These are phyloP conservation scores for Polylopha cassiicola DNA, from an alignment of 2,888 invertebrate genomes.

Conservation along the genomic window DNA sequence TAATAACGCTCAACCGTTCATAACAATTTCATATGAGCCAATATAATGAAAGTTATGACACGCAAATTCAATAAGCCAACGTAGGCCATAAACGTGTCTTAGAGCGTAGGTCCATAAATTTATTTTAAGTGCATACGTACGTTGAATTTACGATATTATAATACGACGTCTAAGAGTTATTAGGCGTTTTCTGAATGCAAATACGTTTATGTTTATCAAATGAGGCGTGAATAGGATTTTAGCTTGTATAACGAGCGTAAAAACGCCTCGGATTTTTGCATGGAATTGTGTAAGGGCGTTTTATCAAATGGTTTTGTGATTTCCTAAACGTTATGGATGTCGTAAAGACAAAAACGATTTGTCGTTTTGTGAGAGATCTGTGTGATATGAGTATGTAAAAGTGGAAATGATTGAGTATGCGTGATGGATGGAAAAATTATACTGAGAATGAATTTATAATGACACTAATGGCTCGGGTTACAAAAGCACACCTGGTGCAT, in stretches of 20 bases:
- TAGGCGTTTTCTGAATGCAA: slow-evolving; percentile 33
- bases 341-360: no score
- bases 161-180: slow-evolving; percentile 32
- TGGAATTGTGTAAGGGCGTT: no score
- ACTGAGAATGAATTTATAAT: no score
- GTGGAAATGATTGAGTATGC: no score
- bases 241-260: slow-evolving; percentile 17
- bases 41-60: slow-evolving; percentile 1
- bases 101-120: slow-evolving; percentile 21
- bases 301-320: no score
- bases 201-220: slow-evolving; percentile 31
- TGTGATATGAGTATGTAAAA: no score
- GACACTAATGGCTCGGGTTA: no score
- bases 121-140: slow-evolving; percentile 34
- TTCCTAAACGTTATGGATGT: no score
- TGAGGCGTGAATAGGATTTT: slow-evolving; percentile 21
- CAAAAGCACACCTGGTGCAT: no score
- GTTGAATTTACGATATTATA: slow-evolving; percentile 32
- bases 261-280: slow-evolving; percentile 13
- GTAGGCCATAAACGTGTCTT: slow-evolving; percentile 13
- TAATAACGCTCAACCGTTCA: no score
- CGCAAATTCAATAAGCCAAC: slow-evolving; percentile 20
- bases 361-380: no score
- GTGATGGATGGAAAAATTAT: no score
- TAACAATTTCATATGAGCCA: slow-evolving; percentile 6